Evolutionary conservation across 1,140 invertebrate genomes (phyloP).

Genomic region (Bradynema listronoti): DNA sequence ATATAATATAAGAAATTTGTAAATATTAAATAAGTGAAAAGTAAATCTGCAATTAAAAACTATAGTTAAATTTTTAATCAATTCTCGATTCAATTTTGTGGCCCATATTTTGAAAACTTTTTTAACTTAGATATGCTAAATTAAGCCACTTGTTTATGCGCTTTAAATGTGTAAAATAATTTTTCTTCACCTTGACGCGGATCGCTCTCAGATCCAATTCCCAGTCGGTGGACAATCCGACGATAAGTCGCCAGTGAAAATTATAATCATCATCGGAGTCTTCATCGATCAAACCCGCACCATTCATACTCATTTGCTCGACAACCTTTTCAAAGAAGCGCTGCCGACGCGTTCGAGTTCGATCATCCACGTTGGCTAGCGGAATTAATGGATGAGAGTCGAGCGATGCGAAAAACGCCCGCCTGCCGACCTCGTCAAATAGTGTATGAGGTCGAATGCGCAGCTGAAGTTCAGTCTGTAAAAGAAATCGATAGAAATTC

Average conservation of each 20-base stretch:
- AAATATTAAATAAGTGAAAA: not conserved
- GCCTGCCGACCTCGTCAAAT: slow-evolving; percentile 30
- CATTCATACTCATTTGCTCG: slow-evolving; percentile 14
- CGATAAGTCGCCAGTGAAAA: slow-evolving; percentile 26
- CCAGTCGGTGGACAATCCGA: slow-evolving; percentile 31
- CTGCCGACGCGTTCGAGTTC: slow-evolving; percentile 19
- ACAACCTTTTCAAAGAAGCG: slow-evolving; percentile 33
- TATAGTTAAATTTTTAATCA: too few species aligned
- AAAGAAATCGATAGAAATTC: too few species aligned
- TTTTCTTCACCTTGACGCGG: slow-evolving; percentile 26
- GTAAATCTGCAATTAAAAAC: not conserved
- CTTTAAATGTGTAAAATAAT: not conserved
- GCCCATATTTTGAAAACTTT: not conserved
- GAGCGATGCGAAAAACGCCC: slow-evolving; percentile 34
- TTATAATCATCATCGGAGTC: slow-evolving; percentile 17
- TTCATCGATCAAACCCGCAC: not conserved
- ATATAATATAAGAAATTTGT: not conserved
- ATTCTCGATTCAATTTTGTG: too few species aligned
- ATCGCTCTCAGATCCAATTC: slow-evolving; percentile 29
- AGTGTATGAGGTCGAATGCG: slow-evolving; percentile 6
- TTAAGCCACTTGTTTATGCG: not conserved
- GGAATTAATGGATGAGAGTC: slow-evolving; percentile 39
- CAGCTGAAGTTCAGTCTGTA: too few species aligned
- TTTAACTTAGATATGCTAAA: not conserved
- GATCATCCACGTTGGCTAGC: slow-evolving; percentile 30